Evolutionary conservation across 2,113 vertebrate species (phyloP), one percentile per base, ranked within the genome.

Genomic region (Caranx melampygus): DNA sequence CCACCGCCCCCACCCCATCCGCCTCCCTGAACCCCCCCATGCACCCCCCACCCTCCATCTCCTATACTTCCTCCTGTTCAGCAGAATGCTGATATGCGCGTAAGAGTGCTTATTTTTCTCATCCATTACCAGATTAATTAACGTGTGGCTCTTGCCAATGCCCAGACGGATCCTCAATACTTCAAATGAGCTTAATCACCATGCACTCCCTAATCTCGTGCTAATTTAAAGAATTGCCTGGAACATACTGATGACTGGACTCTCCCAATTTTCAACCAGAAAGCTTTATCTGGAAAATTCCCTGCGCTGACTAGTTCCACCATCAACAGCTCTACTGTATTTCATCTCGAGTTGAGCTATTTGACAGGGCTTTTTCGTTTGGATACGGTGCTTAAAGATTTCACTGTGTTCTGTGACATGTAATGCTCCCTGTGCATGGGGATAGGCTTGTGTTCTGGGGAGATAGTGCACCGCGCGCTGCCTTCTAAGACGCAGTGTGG

Each of bases 41-140:
- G 20, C 49, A 51, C 21, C 58, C 7, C 33, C 18, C 21, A 68
- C 73, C 35, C 52, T 63, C 78, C 71, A 72, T 78, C 74, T 73
- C 83, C 82, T 76, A 83, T 31, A 78, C 91, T 92, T 93, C 91
- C 90, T 92, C 78, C 82, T 85, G 90, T 90, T 86, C 87, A 88
- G 91, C 76, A 94, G 94, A 95, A 92, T 88, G 91, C 92, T 94
- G 94, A 94, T 94, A 94, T 93, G 92, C 92, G 91, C 90, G 86
- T 93, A 91, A 94, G 91, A 92, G 85, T 87, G 89, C 91, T 93
- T 93, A 92, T 95, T 93, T 93, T 93, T 90, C 88, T 92, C 92
- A 90, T 93, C 94, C 91, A 92, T 94, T 94, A 94, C 80, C 83
- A 92, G 94, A 95, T 95, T 95, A 95, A 95, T 95, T 94, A 94